Conservation (phyloP, 2,888 invertebrate species). For the Trachelus troglodyta region DNA sequence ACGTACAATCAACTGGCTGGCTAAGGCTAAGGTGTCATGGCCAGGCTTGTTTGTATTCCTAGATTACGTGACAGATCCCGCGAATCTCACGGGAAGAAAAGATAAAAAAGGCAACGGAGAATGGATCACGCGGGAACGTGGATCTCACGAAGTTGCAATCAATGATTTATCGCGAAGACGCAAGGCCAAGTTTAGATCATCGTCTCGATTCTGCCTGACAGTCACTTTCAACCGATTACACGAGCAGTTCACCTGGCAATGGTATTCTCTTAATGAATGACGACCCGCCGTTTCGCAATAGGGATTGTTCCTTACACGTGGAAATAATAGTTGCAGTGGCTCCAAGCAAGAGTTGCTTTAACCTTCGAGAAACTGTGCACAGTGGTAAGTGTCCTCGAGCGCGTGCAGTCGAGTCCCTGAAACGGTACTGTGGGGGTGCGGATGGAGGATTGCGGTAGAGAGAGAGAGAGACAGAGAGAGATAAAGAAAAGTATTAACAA, state of each 20-base stretch:
- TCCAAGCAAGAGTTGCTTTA: neutral
- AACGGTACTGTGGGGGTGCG: neutral
- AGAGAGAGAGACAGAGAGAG: too few relatives aligned
- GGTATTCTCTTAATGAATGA: neutral
- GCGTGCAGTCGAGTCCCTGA: neutral
- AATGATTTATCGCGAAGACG: conserved; percentile 20
- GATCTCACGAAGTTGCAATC: neutral
- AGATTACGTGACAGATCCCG: neutral
- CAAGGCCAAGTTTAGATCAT: conserved; percentile 64
- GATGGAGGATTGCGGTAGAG: neutral
- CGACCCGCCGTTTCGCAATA: neutral
- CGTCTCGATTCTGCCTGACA: conserved; percentile 39
- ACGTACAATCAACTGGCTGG: conserved; percentile 41
- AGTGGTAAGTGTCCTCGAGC: neutral
- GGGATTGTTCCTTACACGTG: neutral
- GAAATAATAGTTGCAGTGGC: neutral
- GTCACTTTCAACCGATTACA: conserved; percentile 30
- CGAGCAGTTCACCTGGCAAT: neutral
- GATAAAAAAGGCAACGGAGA: neutral
- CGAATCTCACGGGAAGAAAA: neutral
- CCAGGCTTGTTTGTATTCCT: conserved; percentile 52
- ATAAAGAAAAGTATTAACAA: neutral
- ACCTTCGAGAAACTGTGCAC: neutral
- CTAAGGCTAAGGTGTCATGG: conserved; percentile 62
- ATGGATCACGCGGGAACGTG: neutral